Percentiles rank a stretch among this genome's conserved stretches.
phyloP scores from a whole-genome alignment of 2,888 invertebrate species.

The Apantesis nais region DNA sequence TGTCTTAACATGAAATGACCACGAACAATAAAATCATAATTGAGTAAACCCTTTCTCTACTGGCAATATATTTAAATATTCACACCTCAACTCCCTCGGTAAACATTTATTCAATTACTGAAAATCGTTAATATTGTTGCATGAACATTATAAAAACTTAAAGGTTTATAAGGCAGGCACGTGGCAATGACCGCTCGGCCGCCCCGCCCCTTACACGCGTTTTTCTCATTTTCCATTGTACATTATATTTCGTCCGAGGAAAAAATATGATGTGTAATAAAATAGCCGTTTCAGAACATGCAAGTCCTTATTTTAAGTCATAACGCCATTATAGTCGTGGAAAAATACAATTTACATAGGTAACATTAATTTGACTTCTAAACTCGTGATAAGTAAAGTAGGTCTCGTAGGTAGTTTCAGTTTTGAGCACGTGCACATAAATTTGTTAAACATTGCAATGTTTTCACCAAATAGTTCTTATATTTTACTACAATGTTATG shows the following conservation, averaged over 20 bases:
- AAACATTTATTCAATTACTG: conserved; percentile 5
- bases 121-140: conserved; percentile 13
- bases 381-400: conserved; percentile 1
- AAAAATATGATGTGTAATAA: conserved; percentile 61
- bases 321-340: conserved; percentile 39
- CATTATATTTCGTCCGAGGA: conserved; percentile 47
- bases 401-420: not conserved
- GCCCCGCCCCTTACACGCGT: conserved; percentile 53
- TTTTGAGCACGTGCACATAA: not conserved
- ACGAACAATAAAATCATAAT: not conserved
- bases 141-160: conserved; percentile 14
- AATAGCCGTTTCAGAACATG: conserved; percentile 60
- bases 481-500: not conserved
- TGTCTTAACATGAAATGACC: too few relatives aligned
- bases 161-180: conserved; percentile 20
- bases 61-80: not conserved
- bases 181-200: conserved; percentile 55
- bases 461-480: not conserved
- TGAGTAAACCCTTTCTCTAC: not conserved
- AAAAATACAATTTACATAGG: conserved; percentile 18
- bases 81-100: not conserved
- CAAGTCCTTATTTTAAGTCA: conserved; percentile 63
- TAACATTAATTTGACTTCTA: conserved; percentile 17
- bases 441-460: conserved; percentile 1
- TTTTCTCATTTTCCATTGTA: conserved; percentile 56